A percentile compares a stretch with the other conserved stretches of the same genome.
phyloP scores from a whole-genome alignment of 1,140 invertebrate genomes.

The Orius laevigatus region DNA sequence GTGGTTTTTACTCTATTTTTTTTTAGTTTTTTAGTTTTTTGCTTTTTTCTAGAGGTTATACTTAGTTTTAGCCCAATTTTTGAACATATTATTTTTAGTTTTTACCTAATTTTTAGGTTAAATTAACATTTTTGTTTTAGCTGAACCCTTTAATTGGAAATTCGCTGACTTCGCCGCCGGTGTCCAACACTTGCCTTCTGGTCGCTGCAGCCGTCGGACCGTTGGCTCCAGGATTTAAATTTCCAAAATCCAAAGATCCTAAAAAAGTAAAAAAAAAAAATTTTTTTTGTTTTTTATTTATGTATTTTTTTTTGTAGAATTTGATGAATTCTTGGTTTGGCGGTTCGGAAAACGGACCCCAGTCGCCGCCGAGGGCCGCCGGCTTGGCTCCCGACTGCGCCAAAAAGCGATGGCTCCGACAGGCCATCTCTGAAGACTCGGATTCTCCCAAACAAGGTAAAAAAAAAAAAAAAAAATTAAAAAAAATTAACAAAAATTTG shows the following conservation, averaged over 20 bases:
- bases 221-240: constrained; percentile 57
- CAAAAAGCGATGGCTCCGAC: constrained; percentile 89
- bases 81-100: no score
- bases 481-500: constrained; percentile 3
- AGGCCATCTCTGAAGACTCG: constrained; percentile 83
- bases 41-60: no score
- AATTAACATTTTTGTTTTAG: neutral
- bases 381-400: constrained; percentile 32
- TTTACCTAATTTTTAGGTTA: neutral
- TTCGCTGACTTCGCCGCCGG: constrained; percentile 28
- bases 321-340: constrained; percentile 85
- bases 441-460: constrained; percentile 48
- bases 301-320: constrained; percentile 24
- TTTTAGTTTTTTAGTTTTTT: no score
- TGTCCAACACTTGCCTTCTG: constrained; percentile 54
- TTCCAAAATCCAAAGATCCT: constrained; percentile 65
- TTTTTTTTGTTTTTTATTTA: no score
- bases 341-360: constrained; percentile 28
- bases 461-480: constrained; percentile 12
- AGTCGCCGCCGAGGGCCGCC: constrained; percentile 37
- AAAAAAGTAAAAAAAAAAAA: constrained; percentile 45
- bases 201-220: constrained; percentile 67
- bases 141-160: constrained; percentile 2
- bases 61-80: no score
- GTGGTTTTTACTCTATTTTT: no score